Percentiles rank a stretch among this genome's conserved stretches.
Conservation (phyloP, 2,888 invertebrate genomes). For the Spicauda simplicius region DNA sequence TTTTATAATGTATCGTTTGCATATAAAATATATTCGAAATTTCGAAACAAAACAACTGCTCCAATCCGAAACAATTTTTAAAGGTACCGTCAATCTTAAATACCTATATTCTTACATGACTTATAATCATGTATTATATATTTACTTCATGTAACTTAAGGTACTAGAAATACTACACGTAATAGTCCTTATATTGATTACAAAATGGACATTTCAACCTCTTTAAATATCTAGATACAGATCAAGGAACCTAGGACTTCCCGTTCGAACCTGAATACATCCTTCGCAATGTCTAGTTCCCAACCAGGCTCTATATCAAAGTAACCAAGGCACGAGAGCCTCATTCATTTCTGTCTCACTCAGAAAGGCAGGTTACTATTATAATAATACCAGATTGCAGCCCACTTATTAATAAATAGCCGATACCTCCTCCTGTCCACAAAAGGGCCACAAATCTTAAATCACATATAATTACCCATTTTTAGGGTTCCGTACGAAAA, state of each 20-base stretch:
- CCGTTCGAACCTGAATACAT: slow-evolving; percentile 16
- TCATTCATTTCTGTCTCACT: slow-evolving; percentile 57
- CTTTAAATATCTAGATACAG: slow-evolving; percentile 17
- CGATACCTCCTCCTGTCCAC: slow-evolving; percentile 68
- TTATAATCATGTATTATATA: too few relatives aligned
- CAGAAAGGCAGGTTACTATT: slow-evolving; percentile 66
- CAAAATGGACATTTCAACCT: slow-evolving; percentile 6
- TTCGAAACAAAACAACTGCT: too few relatives aligned
- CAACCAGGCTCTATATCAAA: slow-evolving; percentile 39
- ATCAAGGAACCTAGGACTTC: slow-evolving; percentile 22
- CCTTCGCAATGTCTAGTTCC: slow-evolving; percentile 11
- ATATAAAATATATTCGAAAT: too few relatives aligned
- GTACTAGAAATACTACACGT: too few relatives aligned
- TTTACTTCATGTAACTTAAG: too few relatives aligned
- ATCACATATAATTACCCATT: slow-evolving; percentile 78
- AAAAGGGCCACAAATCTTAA: slow-evolving; percentile 63
- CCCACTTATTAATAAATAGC: slow-evolving; percentile 75
- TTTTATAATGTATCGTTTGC: too few relatives aligned
- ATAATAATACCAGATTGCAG: slow-evolving; percentile 70
- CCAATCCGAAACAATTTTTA: too few relatives aligned
- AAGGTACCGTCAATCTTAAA: too few relatives aligned
- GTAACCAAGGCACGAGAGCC: slow-evolving; percentile 49
- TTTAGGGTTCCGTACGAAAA: too few relatives aligned
- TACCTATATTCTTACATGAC: too few relatives aligned
- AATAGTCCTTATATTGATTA: neutral